A percentile compares a stretch with the other conserved stretches of the same genome.
Evolutionary conservation across 1,140 invertebrate genomes (phyloP).

Genomic region (Brachionus rotundiformis): DNA sequence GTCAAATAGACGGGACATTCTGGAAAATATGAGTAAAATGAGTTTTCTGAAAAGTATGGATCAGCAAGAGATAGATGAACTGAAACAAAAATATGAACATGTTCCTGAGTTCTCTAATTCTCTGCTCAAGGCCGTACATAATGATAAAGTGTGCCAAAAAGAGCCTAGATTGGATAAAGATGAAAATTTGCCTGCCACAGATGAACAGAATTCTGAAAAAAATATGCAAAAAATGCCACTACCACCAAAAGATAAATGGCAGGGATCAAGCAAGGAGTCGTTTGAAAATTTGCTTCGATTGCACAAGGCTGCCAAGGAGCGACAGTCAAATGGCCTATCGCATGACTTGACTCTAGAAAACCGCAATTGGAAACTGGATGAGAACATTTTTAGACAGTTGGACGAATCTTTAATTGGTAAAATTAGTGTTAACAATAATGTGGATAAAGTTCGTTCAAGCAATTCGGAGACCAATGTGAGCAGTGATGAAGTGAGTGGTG

Average conservation of each 20-base stretch:
- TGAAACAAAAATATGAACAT: neutral
- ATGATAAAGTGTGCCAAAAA: neutral
- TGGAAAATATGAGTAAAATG: neutral
- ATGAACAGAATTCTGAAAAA: neutral
- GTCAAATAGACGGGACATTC: neutral
- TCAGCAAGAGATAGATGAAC: neutral
- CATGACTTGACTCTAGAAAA: constrained; percentile 32
- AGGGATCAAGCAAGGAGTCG: neutral
- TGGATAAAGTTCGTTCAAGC: neutral
- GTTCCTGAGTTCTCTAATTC: no score
- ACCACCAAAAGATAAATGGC: neutral
- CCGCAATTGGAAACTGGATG: neutral
- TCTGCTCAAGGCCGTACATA: no score
- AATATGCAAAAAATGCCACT: neutral
- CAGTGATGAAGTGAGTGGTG: neutral
- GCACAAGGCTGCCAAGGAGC: constrained; percentile 1
- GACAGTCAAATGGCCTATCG: neutral
- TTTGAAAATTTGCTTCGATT: neutral
- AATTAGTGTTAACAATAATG: neutral
- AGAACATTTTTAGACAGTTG: neutral
- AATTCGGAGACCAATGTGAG: neutral
- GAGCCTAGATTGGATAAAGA: no score
- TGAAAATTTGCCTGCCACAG: no score
- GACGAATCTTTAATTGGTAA: neutral
- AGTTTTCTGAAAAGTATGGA: neutral